Evolutionary conservation across 30 jellyfish, hydroid and myxozoan species (phyloP), one percentile per base, ranked within the genome.

Genomic region (Pseudorhiza aurosa): DNA sequence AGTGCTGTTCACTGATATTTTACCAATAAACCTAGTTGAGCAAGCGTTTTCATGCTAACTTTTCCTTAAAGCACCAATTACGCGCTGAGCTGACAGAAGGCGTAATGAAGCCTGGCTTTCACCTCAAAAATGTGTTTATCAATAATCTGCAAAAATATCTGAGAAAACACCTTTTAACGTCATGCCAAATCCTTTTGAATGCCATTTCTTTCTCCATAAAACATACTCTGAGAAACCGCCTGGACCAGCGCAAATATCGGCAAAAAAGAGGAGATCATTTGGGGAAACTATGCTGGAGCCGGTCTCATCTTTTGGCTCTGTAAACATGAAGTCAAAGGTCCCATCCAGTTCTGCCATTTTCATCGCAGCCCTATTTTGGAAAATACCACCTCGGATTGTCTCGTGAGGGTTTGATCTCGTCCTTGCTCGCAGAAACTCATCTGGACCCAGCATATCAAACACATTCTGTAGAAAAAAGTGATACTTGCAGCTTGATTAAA

Each of bases 161-260:
- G 25, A 56, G 7, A 46, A 8, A 4, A 8, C 24, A 85, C 96
- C 96, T 42, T 72, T 47, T 8, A 85, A 51, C 10, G 99, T 93
- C 14, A 93, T 77, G 22, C 99, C 99, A 57, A 79, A 93, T 30
- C 99, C 99, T 73, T 93, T 93, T 0, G 96, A 58, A 21, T 69
- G 95, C 99, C 99, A 93, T 50, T 93, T 93, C 80, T 83, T 58
- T 31, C 94, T 80, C 99, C 99, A 93, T 3, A 93, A 58, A 30
- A 93, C 88, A 69, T 93, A 93, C 37, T 93, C 99, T 12, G 99
- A 93, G 55, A 93, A 93, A 0, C 99, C 99, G 10, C 99, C 99
- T 40, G 99, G 99, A 9, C 99, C 99, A 31, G 99, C 99, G 47
- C 99, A 93, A 32, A 93, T 93, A 55, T 93, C 99, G 36, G 99